Base-by-base conservation (phyloP, 2,797 vertebrate species). In the Psittacula echo region DNA sequence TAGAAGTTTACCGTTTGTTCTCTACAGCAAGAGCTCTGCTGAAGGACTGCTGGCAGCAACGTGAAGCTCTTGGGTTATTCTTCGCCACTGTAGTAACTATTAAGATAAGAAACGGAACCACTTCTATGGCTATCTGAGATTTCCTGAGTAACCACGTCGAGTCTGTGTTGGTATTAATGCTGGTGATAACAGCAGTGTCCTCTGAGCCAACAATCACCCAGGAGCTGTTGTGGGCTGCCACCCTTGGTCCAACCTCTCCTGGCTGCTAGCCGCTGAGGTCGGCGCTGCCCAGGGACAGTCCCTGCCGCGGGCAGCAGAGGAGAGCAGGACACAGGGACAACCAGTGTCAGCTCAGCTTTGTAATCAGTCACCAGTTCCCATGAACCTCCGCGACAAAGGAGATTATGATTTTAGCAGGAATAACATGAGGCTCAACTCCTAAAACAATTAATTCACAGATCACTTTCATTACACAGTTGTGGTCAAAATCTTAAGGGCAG, bases 251-350 rank as follows among this genome's bases (percentile, higher is more conserved):
- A 3, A n/a, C 8, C 50, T 13, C 74, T 16, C 6, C 22, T 13
- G 22, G 16, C 42, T 24, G 13, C 0, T 0, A n/a, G 73, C 14
- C 56, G 39, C 37, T 4, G 15, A 29, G 44, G 26, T 22, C 11
- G 3, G 6, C 4, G 23, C 8, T 15, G 68, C 24, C 34, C 21
- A 39, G 23, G 37, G 58, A 26, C 11, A 37, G 5, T 3, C 76
- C 8, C 27, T 13, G 77, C 56, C 12, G 1, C 4, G 29, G 11
- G 27, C 62, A n/a, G 56, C 58, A 23, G 30, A 15, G 32, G 10
- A 4, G 76, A 44, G 47, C n/a, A 41, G 56, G 27, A n/a, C 8
- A 24, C 48, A 37, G 53, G 29, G 65, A 20, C 2, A 7, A 14
- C 5, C 39, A 20, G 39, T 0, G 42, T 7, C 11, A 48, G 61